phyloP scores from a whole-genome alignment of 2,797 vertebrate genomes.

The Phaenicophaeus curvirostris region DNA sequence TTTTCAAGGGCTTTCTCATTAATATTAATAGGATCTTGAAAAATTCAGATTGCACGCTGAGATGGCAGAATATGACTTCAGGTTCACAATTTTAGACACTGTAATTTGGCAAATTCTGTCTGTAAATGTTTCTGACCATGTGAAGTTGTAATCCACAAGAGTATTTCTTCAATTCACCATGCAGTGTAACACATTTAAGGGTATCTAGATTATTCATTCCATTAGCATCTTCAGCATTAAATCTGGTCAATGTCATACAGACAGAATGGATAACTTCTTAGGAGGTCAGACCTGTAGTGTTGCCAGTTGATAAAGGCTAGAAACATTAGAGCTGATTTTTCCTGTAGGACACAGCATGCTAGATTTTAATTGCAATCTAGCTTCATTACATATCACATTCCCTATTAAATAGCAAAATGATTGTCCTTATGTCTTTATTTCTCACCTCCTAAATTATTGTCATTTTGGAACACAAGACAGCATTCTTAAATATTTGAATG shows the following conservation, averaged over 20 bases:
- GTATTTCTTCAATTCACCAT: neutral
- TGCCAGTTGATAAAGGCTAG: conserved; percentile 52
- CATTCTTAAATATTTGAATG: neutral
- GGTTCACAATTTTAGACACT: neutral
- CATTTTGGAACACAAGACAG: conserved; percentile 7
- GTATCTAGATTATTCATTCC: neutral
- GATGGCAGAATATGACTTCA: neutral
- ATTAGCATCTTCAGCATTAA: conserved; percentile 22
- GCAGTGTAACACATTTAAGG: neutral
- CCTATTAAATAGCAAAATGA: conserved; percentile 58
- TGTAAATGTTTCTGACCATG: neutral
- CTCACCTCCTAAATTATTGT: conserved; percentile 41
- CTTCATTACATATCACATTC: conserved; percentile 58
- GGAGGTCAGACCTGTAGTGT: neutral
- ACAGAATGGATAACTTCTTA: neutral
- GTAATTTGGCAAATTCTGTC: neutral
- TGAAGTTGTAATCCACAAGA: neutral
- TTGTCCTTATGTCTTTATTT: conserved; percentile 57
- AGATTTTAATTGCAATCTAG: conserved; percentile 63
- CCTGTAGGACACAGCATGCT: conserved; percentile 52
- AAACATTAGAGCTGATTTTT: conserved; percentile 57
- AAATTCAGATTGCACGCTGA: neutral
- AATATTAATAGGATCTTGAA: neutral
- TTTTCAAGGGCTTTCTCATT: neutral
- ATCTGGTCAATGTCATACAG: neutral